These are phyloP conservation scores for Thera obeliscata DNA, from an alignment of 2,888 invertebrate species.

Conservation along the genomic window DNA sequence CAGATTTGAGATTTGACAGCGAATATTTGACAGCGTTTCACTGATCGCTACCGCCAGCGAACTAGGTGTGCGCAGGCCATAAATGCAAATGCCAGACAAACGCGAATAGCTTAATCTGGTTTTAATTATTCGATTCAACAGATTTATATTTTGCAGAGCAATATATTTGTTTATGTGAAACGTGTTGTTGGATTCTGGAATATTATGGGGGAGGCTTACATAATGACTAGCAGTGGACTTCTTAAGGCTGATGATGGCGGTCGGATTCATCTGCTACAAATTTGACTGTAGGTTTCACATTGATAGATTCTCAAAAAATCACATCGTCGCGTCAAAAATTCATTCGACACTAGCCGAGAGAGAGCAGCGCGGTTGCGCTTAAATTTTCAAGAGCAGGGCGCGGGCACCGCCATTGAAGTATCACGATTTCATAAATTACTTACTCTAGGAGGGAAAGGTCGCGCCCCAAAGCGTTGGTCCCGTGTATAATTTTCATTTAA, in stretches of 20 bases:
- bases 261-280: too few species aligned
- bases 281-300: slow-evolving; percentile 8
- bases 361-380: slow-evolving; percentile 61
- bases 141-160: slow-evolving; percentile 24
- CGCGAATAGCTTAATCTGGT: slow-evolving; percentile 35
- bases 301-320: slow-evolving; percentile 52
- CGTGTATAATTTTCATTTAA: slow-evolving; percentile 81
- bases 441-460: slow-evolving; percentile 78
- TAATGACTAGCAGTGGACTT: slow-evolving; percentile 27
- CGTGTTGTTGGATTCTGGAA: slow-evolving; percentile 16
- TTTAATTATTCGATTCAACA: slow-evolving; percentile 34
- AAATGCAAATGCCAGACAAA: slow-evolving; percentile 32
- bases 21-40: too few species aligned
- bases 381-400: slow-evolving; percentile 77
- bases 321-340: slow-evolving; percentile 68
- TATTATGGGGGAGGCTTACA: background rate
- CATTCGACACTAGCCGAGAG: slow-evolving; percentile 62
- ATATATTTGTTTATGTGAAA: slow-evolving; percentile 18
- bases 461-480: slow-evolving; percentile 64
- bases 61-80: too few species aligned
- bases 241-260: too few species aligned
- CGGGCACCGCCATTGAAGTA: slow-evolving; percentile 68
- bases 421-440: slow-evolving; percentile 80
- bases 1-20: too few species aligned
- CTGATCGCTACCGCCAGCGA: too few species aligned